Evolutionary conservation across 2,888 invertebrate genomes (phyloP).

Genomic region (Eugnorisma glareosa): DNA sequence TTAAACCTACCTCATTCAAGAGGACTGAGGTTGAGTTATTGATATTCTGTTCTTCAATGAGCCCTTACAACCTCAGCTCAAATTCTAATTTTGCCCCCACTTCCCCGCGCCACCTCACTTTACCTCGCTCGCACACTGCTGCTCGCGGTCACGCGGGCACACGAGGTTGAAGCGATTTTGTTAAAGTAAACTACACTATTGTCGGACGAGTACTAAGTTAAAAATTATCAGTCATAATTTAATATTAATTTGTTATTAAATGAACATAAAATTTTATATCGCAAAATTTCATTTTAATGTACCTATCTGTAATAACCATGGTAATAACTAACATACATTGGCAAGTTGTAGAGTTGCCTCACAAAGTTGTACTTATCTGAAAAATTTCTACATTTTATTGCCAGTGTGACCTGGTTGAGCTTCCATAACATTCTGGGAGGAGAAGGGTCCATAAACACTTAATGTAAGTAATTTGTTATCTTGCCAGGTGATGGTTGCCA

Average conservation of each 20-base stretch:
- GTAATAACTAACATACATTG: no score
- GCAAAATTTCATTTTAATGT: no score
- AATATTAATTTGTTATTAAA: no score
- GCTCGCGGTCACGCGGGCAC: not conserved
- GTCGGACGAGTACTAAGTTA: not conserved
- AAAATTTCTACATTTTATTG: not conserved
- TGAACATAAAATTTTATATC: no score
- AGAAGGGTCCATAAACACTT: not conserved
- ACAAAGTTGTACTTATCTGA: not conserved
- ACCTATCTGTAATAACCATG: no score
- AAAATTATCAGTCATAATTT: no score
- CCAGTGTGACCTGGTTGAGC: not conserved
- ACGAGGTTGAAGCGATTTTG: not conserved
- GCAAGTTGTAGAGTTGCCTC: not conserved
- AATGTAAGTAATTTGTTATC: slow-evolving; percentile 7
- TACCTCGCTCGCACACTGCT: not conserved
- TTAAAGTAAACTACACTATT: not conserved
- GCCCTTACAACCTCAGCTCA: no score
- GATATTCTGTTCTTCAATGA: not conserved
- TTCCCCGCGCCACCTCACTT: no score
- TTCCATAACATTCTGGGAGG: not conserved
- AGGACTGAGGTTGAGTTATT: not conserved
- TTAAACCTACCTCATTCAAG: not conserved
- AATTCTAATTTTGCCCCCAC: no score
- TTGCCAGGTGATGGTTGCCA: slow-evolving; percentile 93